phyloP scores from a whole-genome alignment of 53 echinoderm and acorn worm species.

The Apostichopus leukothele region DNA sequence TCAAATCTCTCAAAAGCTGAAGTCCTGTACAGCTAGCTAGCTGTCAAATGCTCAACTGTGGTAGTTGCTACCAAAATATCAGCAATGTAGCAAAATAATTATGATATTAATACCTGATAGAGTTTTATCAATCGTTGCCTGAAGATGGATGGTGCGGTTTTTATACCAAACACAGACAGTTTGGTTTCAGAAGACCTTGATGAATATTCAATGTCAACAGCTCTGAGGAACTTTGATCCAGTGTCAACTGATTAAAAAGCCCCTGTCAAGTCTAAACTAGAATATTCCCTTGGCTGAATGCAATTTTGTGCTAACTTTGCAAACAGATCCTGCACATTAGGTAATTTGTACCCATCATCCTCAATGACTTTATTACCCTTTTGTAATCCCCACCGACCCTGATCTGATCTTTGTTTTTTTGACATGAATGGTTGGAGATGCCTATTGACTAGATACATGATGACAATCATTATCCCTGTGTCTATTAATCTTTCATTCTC shows the following conservation, averaged over 20 bases:
- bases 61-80: conserved; percentile 44
- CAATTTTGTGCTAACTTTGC: conserved; percentile 43
- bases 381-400: conserved; percentile 61
- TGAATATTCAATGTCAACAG: conserved; percentile 45
- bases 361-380: conserved; percentile 52
- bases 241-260: conserved; percentile 39
- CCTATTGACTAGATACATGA: conserved; percentile 50
- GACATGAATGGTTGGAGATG: conserved; percentile 57
- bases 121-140: conserved; percentile 49
- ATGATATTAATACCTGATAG: conserved; percentile 16
- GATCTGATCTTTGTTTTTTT: conserved; percentile 43
- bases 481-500: conserved; percentile 53
- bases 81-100: conserved; percentile 36
- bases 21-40: not conserved
- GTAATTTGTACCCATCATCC: conserved; percentile 57
- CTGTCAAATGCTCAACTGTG: conserved; percentile 17
- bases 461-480: conserved; percentile 19
- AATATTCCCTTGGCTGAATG: conserved; percentile 47
- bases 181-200: conserved; percentile 39
- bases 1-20: not conserved
- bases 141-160: conserved; percentile 47
- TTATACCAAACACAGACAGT: conserved; percentile 44
- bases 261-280: conserved; percentile 41
- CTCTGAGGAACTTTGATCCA: conserved; percentile 41
- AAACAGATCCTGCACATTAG: conserved; percentile 33